phyloP scores from a whole-genome alignment of 2,113 vertebrate genomes.

The Pao palembangensis region DNA sequence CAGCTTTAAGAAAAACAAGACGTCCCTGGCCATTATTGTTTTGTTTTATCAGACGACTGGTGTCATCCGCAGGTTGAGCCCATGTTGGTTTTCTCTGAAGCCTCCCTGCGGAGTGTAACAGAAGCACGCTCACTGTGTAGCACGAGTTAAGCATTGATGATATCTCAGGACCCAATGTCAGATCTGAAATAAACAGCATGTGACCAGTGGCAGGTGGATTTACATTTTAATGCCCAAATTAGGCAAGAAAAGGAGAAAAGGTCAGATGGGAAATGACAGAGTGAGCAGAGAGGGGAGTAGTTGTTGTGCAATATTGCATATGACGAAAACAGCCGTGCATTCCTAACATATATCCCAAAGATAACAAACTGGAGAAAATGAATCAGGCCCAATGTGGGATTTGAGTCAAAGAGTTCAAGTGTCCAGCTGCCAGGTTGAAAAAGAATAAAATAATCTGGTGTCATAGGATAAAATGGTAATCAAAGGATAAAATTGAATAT shows the following conservation, averaged over 20 bases:
- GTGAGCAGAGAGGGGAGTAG: conserved; percentile 12
- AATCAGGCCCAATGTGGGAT: conserved; percentile 27
- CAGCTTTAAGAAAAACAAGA: conserved; percentile 1
- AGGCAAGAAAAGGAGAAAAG: conserved; percentile 6
- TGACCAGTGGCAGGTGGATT: conserved; percentile 20
- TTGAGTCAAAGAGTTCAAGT: not conserved
- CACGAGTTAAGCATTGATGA: conserved; percentile 26
- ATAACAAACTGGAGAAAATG: conserved; percentile 18
- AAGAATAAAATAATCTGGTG: not conserved
- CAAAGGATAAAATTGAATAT: not conserved
- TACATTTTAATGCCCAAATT: conserved; percentile 17
- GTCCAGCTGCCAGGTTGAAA: not conserved
- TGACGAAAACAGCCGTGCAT: conserved; percentile 37
- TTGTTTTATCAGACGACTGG: conserved; percentile 6
- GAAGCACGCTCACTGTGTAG: conserved; percentile 8
- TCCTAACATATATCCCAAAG: conserved; percentile 31
- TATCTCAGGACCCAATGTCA: conserved; percentile 25
- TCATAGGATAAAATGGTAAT: not conserved
- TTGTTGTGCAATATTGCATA: conserved; percentile 23
- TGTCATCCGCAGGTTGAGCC: conserved; percentile 1
- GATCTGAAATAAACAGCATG: conserved; percentile 27
- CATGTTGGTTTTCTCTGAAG: not conserved
- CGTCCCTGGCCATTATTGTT: conserved; percentile 1
- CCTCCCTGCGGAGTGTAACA: not conserved
- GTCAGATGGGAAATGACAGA: conserved; percentile 10